These are phyloP conservation scores for Palythoa caribaeorum DNA, from an alignment of 92 coral and sea anemone species.

Conservation along the genomic window DNA sequence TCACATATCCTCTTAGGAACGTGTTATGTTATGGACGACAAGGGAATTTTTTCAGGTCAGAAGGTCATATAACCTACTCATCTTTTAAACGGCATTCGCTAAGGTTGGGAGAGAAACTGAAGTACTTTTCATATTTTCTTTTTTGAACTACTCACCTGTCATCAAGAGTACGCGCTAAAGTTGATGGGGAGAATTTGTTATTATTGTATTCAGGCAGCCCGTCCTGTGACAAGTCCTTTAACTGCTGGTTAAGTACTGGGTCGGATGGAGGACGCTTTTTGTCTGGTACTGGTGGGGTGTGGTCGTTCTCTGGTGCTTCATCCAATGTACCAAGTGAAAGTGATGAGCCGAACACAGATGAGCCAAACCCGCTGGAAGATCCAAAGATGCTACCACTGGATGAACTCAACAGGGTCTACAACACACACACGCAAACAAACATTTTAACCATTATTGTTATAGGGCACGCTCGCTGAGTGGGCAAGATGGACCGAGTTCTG, in stretches of 20 bases:
- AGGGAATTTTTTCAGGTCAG: too few relatives aligned
- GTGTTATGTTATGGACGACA: too few relatives aligned
- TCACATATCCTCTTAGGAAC: too few relatives aligned
- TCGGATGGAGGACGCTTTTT: slow-evolving; percentile 73
- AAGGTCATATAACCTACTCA: too few relatives aligned
- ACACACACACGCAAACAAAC: neutral
- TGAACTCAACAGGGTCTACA: slow-evolving; percentile 24
- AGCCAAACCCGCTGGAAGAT: slow-evolving; percentile 40
- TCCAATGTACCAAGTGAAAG: slow-evolving; percentile 75
- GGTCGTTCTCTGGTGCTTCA: slow-evolving; percentile 71
- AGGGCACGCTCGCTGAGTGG: too few relatives aligned
- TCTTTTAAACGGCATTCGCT: neutral
- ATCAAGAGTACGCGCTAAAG: slow-evolving; percentile 2
- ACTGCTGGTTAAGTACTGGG: slow-evolving; percentile 40
- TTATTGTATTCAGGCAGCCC: neutral
- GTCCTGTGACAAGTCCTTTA: slow-evolving; percentile 19
- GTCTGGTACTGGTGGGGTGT: slow-evolving; percentile 81
- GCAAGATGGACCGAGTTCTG: too few relatives aligned
- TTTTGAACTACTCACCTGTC: slow-evolving; percentile 18
- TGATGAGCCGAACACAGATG: slow-evolving; percentile 42
- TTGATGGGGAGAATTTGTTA: neutral
- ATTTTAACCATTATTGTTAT: too few relatives aligned
- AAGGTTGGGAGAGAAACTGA: neutral
- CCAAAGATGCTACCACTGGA: slow-evolving; percentile 37
- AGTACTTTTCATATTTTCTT: neutral